A percentile compares a stretch with the other conserved stretches of the same genome.
These are phyloP conservation scores for Branchinecta lindahli DNA, from an alignment of 1,140 invertebrate genomes.

Conservation along the genomic window DNA sequence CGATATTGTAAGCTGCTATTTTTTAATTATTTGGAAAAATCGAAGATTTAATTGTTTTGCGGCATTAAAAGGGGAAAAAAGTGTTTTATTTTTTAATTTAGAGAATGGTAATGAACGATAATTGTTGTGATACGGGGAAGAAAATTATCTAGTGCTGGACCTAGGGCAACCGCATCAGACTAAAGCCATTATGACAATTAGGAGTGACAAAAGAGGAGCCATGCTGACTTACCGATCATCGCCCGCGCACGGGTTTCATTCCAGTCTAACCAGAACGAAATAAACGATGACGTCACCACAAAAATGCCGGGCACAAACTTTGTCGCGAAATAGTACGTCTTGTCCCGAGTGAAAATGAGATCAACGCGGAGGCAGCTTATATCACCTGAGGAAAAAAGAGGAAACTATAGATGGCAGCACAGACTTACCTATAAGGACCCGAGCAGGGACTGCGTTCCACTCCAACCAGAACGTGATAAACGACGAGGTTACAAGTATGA, in stretches of 20 bases:
- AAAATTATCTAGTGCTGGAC: no score
- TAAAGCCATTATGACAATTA: no score
- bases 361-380: background rate
- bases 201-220: no score
- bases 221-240: conserved; percentile 56
- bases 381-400: conserved; percentile 4
- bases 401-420: background rate
- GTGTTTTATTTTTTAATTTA: no score
- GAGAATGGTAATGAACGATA: no score
- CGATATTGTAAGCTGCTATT: no score
- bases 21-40: no score
- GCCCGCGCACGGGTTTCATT: conserved; percentile 17
- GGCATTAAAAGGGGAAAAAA: no score
- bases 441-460: conserved; percentile 86
- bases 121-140: no score
- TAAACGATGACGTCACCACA: background rate
- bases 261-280: conserved; percentile 8
- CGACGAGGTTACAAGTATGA: conserved; percentile 83
- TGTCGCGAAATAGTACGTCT: background rate
- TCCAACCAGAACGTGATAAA: conserved; percentile 91
- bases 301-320: background rate
- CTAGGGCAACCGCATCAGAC: no score
- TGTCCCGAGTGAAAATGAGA: background rate
- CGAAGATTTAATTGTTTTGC: no score
- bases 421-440: conserved; percentile 40